Conservation (phyloP, 2,888 invertebrate genomes). For the Andrena hattorfiana region DNA sequence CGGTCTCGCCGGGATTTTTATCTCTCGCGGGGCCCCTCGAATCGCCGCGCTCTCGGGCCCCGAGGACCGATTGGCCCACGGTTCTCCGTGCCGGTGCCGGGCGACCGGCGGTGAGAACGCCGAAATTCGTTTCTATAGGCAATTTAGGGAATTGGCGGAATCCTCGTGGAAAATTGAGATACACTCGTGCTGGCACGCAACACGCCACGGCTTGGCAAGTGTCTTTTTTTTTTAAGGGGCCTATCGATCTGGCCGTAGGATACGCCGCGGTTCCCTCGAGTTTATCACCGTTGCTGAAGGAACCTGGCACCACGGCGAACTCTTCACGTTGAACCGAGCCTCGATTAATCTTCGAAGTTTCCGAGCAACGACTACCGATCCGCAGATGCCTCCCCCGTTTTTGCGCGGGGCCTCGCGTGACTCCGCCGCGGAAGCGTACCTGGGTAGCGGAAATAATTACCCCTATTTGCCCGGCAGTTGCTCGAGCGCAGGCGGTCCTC, state of each 20-base stretch:
- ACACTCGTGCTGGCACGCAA: slow-evolving; percentile 28
- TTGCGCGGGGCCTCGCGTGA: slow-evolving; percentile 25
- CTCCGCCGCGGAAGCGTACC: slow-evolving; percentile 31
- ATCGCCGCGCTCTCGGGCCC: slow-evolving; percentile 24
- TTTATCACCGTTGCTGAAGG: background rate
- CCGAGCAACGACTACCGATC: background rate
- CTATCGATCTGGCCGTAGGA: background rate
- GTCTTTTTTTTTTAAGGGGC: background rate
- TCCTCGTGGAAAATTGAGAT: slow-evolving; percentile 14
- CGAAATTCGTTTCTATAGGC: background rate
- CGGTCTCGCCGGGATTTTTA: slow-evolving; percentile 43
- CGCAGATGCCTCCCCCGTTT: background rate
- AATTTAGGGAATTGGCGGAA: background rate
- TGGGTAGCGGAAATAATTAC: slow-evolving; percentile 53
- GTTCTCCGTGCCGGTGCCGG: slow-evolving; percentile 15
- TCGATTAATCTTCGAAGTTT: background rate
- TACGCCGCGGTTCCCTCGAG: background rate
- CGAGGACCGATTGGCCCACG: slow-evolving; percentile 15
- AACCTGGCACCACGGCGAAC: too few species aligned
- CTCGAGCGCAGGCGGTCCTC: background rate
- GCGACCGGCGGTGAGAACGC: background rate
- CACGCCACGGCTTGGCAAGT: background rate
- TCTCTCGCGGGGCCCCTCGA: slow-evolving; percentile 25
- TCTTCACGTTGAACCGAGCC: background rate
- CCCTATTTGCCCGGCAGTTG: slow-evolving; percentile 37